Percentiles rank a stretch among this genome's conserved stretches.
Conservation (phyloP, 2,797 vertebrate species). For the Acanthurus leucopareius region DNA sequence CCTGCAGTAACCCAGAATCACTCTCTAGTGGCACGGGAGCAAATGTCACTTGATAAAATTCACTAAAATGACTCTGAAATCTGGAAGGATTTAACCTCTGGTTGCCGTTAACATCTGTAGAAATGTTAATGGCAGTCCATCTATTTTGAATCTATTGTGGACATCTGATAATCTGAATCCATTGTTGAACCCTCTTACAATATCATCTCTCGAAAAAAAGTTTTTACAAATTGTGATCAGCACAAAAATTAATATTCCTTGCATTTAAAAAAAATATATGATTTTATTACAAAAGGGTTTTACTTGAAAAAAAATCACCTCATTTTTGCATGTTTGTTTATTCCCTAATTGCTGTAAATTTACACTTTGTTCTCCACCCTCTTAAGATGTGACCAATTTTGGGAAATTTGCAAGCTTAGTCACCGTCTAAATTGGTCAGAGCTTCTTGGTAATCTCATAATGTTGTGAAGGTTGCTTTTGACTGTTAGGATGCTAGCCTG, state of each 20-base stretch:
- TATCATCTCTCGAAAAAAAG: background rate
- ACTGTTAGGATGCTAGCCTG: constrained; percentile 38
- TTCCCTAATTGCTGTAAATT: constrained; percentile 3
- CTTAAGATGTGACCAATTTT: constrained; percentile 23
- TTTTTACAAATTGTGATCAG: no score
- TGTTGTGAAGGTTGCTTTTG: constrained; percentile 48
- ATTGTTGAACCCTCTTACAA: background rate
- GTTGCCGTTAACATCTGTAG: background rate
- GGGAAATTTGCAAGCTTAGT: constrained; percentile 45
- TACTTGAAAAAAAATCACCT: background rate
- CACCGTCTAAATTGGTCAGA: constrained; percentile 49
- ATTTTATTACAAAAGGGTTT: background rate
- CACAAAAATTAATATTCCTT: background rate
- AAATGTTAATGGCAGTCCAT: no score
- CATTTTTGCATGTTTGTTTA: background rate
- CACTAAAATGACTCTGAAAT: no score
- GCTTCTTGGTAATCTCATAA: constrained; percentile 31
- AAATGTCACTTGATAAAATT: no score
- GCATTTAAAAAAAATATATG: background rate
- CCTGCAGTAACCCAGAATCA: background rate
- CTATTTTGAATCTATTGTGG: no score
- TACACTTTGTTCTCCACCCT: constrained; percentile 6
- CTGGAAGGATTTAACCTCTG: background rate
- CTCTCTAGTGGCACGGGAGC: no score
- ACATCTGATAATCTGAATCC: no score